Base-by-base conservation (phyloP, 2,113 vertebrate genomes). In the Macquaria ambigua region DNA sequence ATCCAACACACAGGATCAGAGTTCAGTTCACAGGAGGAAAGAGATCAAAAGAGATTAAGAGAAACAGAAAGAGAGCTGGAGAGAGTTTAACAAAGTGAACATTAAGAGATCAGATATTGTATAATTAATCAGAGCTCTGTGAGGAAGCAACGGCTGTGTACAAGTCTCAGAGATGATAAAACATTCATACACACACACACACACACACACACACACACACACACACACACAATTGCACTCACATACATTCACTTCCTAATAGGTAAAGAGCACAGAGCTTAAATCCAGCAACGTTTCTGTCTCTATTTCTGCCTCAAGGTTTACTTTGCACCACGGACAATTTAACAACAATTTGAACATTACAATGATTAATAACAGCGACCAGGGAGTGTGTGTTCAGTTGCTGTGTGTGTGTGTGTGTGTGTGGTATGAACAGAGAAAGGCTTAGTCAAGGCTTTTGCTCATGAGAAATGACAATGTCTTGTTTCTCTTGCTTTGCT, bases 281-380 rank as follows among this genome's bases (percentile, higher is more conserved):
- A 61, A 78, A 89, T 84, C 55, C 43, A 14, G 23, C 16, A 1
- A 25, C 5, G 23, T 77, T 80, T 56, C 84, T 46, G 28, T 79
- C 83, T 86, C 79, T 58, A 37, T 77, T 76, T 53, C 81, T 85
- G 76, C 79, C 67, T 81, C 75, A 81, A 91, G 90, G 82, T 87
- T 92, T 89, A 67, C 75, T 90, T 90, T 91, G 74, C 90, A 83
- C 82, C 39, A 79, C 34, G 74, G 87, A 78, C 85, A 83, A 90
- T 91, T 93, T 87, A 94, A 89, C 90, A 94, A 79, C 83, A 81
- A 84, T 90, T 88, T 91, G 53, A 88, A 77, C 73, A 63, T 82
- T 79, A 25, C 46, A 41, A 83, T 88, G 87, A 93, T 94, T 85
- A 88, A 93, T 87, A 89, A 87, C 80, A 23, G 69, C 52, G 6